Evolutionary conservation across 2,888 invertebrate genomes (phyloP).

Genomic region (Leucophenga montana): DNA sequence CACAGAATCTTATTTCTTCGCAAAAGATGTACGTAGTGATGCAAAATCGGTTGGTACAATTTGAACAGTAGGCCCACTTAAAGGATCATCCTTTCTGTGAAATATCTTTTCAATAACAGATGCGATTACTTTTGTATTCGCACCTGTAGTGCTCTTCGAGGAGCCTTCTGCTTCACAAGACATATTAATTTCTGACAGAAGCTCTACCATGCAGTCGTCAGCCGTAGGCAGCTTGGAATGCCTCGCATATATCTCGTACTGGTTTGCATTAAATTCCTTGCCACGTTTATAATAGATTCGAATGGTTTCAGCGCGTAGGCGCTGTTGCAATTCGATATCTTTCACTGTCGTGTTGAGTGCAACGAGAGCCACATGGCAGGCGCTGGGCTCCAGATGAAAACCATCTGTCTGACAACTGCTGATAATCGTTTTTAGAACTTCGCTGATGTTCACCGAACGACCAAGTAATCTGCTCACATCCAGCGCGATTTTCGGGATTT

Average conservation of each 20-base stretch:
- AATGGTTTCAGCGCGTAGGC: constrained; percentile 41
- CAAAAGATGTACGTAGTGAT: no score
- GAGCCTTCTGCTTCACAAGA: no score
- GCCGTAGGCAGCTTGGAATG: constrained; percentile 23
- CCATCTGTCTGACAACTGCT: constrained; percentile 58
- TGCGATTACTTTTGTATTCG: no score
- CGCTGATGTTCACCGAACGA: background rate
- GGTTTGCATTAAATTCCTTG: constrained; percentile 41
- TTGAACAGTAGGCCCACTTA: no score
- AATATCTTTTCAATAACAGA: no score
- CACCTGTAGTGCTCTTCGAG: no score
- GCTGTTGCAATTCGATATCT: constrained; percentile 38
- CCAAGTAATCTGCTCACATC: constrained; percentile 38
- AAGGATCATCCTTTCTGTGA: no score
- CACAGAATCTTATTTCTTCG: no score
- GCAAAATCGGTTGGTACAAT: no score
- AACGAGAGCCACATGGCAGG: constrained; percentile 50
- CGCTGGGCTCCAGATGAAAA: constrained; percentile 47
- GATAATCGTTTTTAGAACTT: constrained; percentile 46
- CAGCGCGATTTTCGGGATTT: constrained; percentile 43
- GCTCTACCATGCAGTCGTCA: no score
- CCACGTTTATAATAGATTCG: constrained; percentile 49
- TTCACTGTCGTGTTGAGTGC: constrained; percentile 47
- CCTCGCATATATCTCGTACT: constrained; percentile 37
- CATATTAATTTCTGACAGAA: no score